These are phyloP conservation scores for Perca flavescens DNA, from an alignment of 2,113 vertebrate genomes.

Conservation along the genomic window DNA sequence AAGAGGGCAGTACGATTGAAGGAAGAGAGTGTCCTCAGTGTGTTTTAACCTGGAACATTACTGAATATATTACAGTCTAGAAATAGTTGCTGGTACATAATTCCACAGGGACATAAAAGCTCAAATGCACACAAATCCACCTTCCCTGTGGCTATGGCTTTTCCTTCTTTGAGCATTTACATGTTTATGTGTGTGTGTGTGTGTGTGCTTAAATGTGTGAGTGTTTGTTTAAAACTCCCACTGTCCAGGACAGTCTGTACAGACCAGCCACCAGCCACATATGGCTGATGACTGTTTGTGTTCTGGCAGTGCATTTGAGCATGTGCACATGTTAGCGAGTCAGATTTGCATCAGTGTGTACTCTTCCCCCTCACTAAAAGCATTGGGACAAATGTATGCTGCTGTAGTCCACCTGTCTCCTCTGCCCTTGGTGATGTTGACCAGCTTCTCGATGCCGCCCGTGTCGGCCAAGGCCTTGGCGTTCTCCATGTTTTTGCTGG, in stretches of 20 bases:
- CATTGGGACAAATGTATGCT: conserved; percentile 4
- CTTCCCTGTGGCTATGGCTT: conserved; percentile 59
- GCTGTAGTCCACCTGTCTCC: conserved; percentile 90
- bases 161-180: conserved; percentile 29
- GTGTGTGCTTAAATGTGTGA: not conserved
- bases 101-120: conserved; percentile 62
- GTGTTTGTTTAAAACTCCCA: conserved; percentile 11
- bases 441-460: conserved; percentile 96
- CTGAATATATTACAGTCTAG: conserved; percentile 57
- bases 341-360: not conserved
- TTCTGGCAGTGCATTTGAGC: not conserved
- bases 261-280: not conserved
- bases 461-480: conserved; percentile 97
- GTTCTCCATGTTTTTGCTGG: conserved; percentile 99
- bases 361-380: not conserved
- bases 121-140: conserved; percentile 53
- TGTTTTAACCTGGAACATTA: conserved; percentile 53
- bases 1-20: conserved; percentile 30
- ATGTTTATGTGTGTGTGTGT: not conserved
- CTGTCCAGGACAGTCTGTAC: conserved; percentile 10
- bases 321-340: not conserved
- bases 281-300: not conserved
- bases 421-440: conserved; percentile 96
- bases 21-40: conserved; percentile 36
- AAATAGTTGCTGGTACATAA: conserved; percentile 69